These are phyloP conservation scores for Hyaena hyaena DNA, from an alignment of 2,113 vertebrate species.

Conservation along the genomic window DNA sequence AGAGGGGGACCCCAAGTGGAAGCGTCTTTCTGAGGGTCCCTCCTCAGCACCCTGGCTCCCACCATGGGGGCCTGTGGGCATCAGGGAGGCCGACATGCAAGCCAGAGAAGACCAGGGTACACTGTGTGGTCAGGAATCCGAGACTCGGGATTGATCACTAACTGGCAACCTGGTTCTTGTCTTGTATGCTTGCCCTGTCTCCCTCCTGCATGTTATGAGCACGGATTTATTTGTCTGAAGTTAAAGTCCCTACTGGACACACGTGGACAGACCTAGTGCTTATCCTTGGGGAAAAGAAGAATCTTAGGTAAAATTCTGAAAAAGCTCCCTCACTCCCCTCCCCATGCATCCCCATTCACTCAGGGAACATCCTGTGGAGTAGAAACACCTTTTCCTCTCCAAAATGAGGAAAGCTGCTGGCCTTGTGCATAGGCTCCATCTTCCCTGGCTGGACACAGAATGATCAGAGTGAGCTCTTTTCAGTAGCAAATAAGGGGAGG, in stretches of 20 bases:
- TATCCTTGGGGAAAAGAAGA: neutral
- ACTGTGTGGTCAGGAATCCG: neutral
- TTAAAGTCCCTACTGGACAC: neutral
- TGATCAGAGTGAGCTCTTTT: neutral
- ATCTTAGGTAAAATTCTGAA: neutral
- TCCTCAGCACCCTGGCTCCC: neutral
- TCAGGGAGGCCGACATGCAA: neutral
- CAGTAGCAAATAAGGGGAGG: neutral
- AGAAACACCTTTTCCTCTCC: neutral
- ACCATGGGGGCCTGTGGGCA: neutral
- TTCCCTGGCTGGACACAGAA: neutral
- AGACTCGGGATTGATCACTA: neutral
- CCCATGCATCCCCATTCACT: too few relatives aligned
- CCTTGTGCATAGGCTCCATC: neutral
- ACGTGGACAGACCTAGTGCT: neutral
- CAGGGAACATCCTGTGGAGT: neutral
- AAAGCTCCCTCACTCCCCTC: too few relatives aligned
- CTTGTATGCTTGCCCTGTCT: accelerated
- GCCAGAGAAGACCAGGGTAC: neutral
- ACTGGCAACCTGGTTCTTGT: neutral
- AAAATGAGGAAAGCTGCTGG: neutral
- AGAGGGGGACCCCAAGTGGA: neutral
- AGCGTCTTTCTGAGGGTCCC: neutral
- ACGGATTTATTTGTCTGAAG: neutral
- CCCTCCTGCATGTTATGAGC: neutral